These are phyloP conservation scores for Choreutis nemorana DNA, from an alignment of 2,888 invertebrate genomes.

Conservation along the genomic window DNA sequence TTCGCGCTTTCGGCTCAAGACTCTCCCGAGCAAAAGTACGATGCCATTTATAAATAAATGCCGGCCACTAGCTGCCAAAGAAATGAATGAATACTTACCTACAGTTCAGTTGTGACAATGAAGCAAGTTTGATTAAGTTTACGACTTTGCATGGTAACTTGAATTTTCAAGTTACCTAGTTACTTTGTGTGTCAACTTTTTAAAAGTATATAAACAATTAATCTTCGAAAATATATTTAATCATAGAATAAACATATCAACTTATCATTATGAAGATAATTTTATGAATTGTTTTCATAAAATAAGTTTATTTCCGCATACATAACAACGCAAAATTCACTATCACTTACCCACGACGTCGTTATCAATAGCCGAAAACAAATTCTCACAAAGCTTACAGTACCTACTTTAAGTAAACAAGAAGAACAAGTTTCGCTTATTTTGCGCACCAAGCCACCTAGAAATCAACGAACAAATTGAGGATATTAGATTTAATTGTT, in stretches of 20 bases:
- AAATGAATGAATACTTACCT: background rate
- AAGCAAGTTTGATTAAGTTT: no score
- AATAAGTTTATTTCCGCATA: no score
- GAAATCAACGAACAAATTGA: conserved; percentile 18
- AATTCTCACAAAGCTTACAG: conserved; percentile 1
- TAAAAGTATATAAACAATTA: no score
- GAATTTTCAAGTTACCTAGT: no score
- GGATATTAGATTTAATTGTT: conserved; percentile 17
- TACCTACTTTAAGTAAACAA: conserved; percentile 23
- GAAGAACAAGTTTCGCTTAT: conserved; percentile 10
- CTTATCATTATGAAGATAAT: conserved; percentile 51
- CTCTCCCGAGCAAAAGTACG: conserved; percentile 58
- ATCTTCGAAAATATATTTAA: no score
- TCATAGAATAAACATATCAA: background rate
- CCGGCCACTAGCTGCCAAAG: conserved; percentile 12
- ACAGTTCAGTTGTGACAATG: no score
- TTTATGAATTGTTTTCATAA: no score
- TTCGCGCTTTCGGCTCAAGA: conserved; percentile 61
- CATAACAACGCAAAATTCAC: conserved; percentile 47
- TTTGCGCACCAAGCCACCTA: conserved; percentile 18
- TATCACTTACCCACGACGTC: conserved; percentile 35
- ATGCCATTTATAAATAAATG: conserved; percentile 57
- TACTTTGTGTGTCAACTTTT: no score
- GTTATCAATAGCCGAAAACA: conserved; percentile 26
- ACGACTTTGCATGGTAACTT: no score